Evolutionary conservation across 2,888 invertebrate species (phyloP), one percentile per base, ranked within the genome.

Genomic region (Synanthedon myopaeformis): DNA sequence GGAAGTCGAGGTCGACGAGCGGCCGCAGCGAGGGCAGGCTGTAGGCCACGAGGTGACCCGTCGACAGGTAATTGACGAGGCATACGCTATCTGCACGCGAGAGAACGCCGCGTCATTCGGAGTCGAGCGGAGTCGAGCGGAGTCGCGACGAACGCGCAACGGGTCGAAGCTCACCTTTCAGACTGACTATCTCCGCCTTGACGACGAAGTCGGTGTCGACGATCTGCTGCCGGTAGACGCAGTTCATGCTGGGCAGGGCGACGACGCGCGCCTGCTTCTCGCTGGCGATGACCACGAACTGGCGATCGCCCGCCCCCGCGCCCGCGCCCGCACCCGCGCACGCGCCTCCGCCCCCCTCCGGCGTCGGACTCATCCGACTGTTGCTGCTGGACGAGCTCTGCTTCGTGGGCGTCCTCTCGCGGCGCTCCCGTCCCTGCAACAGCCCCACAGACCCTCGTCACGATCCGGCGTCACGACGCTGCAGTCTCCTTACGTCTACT

Each of bases 241-340:
- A 97, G 78, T 95, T 96, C 86, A 98, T 98, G 66, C 97, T 96
- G 61, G 98, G 98, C 74, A 98, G 91, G 62, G 96, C 96, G 61
- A 98, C 94, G 60, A 98, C 95, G 68, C 96, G 91, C 58, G 96
- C 96, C 89, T 98, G 96, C 86, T 97, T 97, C 88, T 98, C 98
- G 56, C 97, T 97, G 59, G 95, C 94, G 65, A 98, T 92, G 53
- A 97, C 96, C 61, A 95, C 95, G 85, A 95, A 97, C 90, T 98
- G 98, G 61, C 95, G 90, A 86, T 97, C 97, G 67, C 91, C 91
- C 67, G 88, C 76, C 64, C 70, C 69, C 54, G 63, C 63, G 70
- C 72, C 70, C 74, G 81, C 17, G 17, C 17, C 17, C 74, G 81
- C 17, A 2, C 17, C 17, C 67, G 74, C 87, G 81, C 61, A 92